Evolutionary conservation across 1,140 invertebrate species (phyloP), one percentile per base, ranked within the genome.

Genomic region (Nixonia krombeini): DNA sequence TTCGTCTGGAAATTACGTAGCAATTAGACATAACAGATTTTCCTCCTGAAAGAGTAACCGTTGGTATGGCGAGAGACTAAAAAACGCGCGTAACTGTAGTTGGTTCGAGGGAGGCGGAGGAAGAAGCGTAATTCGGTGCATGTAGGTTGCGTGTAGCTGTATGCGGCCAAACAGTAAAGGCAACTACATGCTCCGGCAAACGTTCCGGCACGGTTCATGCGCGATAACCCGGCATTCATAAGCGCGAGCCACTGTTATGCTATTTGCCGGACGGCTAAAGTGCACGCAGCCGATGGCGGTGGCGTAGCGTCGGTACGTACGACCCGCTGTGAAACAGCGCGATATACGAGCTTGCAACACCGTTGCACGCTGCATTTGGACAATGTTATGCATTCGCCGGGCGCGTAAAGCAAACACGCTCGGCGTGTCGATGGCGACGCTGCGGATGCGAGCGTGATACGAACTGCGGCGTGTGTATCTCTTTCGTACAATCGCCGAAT

Each of bases 341-440:
- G 51, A 55, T 50, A 37, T 47, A 52, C 23, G 50, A 21, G n/a
- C n/a, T 25, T 57, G 45, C 55, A 66, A 44, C 45, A 45, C 40
- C 40, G 29, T 45, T 40, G 56, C 59, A 52, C 40, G 45, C 53
- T 62, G 50, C 58, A 63, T 73, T 70, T 70, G 50, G 63, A 63
- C 63, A 64, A 64, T 73, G 67, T 70, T 67, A 70, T 70, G 71
- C 59, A 70, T 73, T 67, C 44, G 63, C 55, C 37, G 44, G 35
- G 45, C 66, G 62, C 62, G 67, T 67, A 70, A 73, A 70, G 67
- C 71, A 73, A 73, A 67, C 67, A 57, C 59, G 50, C 59, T 62
- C 59, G 55, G 69, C 64, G 64, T 72, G 64, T 72, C 69, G 53
- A 68, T 68, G 57, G 58, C 58, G 65, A 68, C 58, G 62, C 58